Percentiles rank a stretch among this genome's conserved stretches.
Conservation (phyloP, 2,888 invertebrate genomes). For the Sphaerophoria taeniata region DNA sequence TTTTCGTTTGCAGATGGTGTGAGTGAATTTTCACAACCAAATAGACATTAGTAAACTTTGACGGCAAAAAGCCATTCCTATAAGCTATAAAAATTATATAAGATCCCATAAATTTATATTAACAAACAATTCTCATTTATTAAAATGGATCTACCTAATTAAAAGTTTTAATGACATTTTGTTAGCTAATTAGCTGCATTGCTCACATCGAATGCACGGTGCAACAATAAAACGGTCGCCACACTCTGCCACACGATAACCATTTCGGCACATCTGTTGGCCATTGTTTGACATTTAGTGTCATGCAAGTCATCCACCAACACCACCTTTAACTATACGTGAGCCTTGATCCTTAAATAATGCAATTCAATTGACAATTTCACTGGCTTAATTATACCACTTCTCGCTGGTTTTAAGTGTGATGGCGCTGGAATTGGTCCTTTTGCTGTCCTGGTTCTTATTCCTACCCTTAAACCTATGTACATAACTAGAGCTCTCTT, state of each 20-base stretch:
- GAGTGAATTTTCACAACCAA: too few species aligned
- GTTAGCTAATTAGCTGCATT: slow-evolving; percentile 58
- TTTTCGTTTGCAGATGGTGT: too few species aligned
- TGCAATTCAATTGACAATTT: slow-evolving; percentile 73
- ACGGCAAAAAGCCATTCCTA: too few species aligned
- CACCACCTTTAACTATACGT: neutral
- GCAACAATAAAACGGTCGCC: slow-evolving; percentile 7
- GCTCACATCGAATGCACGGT: slow-evolving; percentile 5
- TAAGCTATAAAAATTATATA: neutral
- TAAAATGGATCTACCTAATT: neutral
- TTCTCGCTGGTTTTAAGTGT: slow-evolving; percentile 47
- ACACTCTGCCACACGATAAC: slow-evolving; percentile 17
- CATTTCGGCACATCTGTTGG: slow-evolving; percentile 41
- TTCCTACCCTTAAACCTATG: neutral
- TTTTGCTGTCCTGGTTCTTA: slow-evolving; percentile 8
- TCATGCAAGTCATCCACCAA: neutral
- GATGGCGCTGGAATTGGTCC: neutral
- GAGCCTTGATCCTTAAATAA: slow-evolving; percentile 61
- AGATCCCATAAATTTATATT: slow-evolving; percentile 46
- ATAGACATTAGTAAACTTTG: too few species aligned
- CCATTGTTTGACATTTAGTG: neutral
- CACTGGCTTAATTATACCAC: slow-evolving; percentile 67
- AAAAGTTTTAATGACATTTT: slow-evolving; percentile 64
- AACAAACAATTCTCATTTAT: slow-evolving; percentile 29
- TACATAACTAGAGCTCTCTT: neutral